Percentiles rank a stretch among this genome's conserved stretches.
phyloP scores from a whole-genome alignment of 2,113 vertebrate genomes.

The Larimichthys crocea region DNA sequence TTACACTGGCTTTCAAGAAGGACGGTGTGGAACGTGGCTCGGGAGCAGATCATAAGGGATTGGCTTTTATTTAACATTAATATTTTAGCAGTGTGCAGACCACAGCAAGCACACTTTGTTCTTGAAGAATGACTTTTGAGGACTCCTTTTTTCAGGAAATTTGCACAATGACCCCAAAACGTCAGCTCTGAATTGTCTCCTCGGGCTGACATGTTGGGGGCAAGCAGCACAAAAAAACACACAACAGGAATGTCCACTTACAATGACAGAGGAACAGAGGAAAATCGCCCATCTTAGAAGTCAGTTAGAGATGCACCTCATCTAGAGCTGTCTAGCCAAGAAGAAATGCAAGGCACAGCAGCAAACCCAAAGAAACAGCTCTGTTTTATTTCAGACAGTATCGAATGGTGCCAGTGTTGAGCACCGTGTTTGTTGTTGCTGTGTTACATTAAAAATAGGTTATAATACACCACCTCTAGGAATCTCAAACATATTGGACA shows the following conservation, averaged over 20 bases:
- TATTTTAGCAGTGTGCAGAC: slow-evolving; percentile 33
- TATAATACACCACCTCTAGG: no score
- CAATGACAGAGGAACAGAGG: background rate
- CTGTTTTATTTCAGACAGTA: background rate
- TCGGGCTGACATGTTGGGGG: slow-evolving; percentile 10
- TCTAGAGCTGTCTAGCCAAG: no score
- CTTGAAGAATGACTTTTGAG: slow-evolving; percentile 16
- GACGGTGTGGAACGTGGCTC: slow-evolving; percentile 4
- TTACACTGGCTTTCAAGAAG: slow-evolving; percentile 40
- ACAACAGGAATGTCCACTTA: background rate
- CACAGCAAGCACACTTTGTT: slow-evolving; percentile 19
- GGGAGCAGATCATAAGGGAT: slow-evolving; percentile 23
- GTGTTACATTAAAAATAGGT: no score
- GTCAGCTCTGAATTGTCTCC: slow-evolving; percentile 29
- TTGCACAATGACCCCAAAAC: slow-evolving; percentile 46
- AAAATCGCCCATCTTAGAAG: background rate
- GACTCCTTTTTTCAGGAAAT: slow-evolving; percentile 10
- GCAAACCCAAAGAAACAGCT: background rate
- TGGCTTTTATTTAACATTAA: slow-evolving; percentile 53
- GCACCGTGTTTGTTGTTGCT: no score
- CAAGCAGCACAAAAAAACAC: slow-evolving; percentile 7
- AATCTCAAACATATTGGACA: no score
- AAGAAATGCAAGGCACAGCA: background rate
- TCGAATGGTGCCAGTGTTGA: no score
- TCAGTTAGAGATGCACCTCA: background rate